Evolutionary conservation across 2,113 vertebrate species (phyloP).

Genomic region (Drymodes brunneopygia): DNA sequence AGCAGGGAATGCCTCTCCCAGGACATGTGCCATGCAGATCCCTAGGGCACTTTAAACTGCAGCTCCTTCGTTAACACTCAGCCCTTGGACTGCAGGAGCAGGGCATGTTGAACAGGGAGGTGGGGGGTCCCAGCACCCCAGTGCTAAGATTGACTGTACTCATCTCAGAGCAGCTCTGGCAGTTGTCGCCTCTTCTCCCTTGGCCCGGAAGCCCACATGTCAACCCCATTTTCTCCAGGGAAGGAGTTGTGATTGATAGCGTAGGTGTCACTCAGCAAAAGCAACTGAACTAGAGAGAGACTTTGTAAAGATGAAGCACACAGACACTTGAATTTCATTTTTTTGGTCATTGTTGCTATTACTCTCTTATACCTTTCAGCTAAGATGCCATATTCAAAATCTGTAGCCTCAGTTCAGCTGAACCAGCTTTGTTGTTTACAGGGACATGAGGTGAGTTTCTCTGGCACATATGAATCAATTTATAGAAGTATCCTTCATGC

Average conservation of each 20-base stretch:
- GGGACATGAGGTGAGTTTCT: not conserved
- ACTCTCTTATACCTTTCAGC: not conserved
- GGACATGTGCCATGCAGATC: fast-evolving
- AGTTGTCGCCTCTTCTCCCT: not conserved
- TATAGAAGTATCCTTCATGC: not conserved
- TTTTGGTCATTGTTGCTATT: not conserved
- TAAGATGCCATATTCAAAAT: not conserved
- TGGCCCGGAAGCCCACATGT: fast-evolving
- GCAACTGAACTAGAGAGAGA: not conserved
- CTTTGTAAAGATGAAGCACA: not conserved
- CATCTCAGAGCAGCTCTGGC: not conserved
- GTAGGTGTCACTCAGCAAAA: not conserved
- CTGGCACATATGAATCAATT: not conserved
- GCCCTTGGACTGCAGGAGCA: not conserved
- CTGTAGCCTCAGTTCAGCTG: not conserved
- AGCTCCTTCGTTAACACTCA: fast-evolving
- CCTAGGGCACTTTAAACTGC: not conserved
- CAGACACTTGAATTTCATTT: not conserved
- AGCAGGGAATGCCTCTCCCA: not conserved
- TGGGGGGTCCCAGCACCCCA: fast-evolving
- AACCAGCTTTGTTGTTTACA: not conserved
- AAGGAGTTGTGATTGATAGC: not conserved
- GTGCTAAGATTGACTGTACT: fast-evolving
- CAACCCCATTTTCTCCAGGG: not conserved
- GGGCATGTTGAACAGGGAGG: not conserved